Base-by-base conservation (phyloP, 2,888 invertebrate genomes). In the Dicycla oo region DNA sequence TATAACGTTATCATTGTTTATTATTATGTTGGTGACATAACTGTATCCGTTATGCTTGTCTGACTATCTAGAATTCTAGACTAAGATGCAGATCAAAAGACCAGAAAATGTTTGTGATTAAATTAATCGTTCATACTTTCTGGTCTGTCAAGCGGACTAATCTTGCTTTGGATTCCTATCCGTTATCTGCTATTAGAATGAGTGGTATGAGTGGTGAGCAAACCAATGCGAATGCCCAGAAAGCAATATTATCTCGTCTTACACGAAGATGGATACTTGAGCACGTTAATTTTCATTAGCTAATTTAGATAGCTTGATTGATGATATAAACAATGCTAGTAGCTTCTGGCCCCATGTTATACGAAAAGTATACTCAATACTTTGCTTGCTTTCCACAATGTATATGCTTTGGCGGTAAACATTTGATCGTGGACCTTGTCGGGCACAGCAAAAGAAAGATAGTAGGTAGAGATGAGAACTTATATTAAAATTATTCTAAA, bases 291-390 rank as follows among this genome's bases (percentile, higher is more conserved):
- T 54, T 71, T 54, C 49, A 63, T 78, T 71, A 15, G 53, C 10
- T 20, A 34, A 0, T 18, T 47, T 47, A 63, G 58, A 63, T 54
- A 62, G 13, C n/a, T 47, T 78, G 75, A 78, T 70, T 63, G 30
- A 78, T 75, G 71, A 47, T 53, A 26, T 60, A 43, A 43, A 40
- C n/a, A n/a, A n/a, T n/a, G n/a, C n/a, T n/a, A n/a, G n/a, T n/a
- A 43, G 45, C 30, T 69, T 23, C 20, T 54, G 26, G 2, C 13
- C 3, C 10, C 20, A 43, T 13, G 4, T 20, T 54, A 1, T 15
- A 20, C 15, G 11, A 47, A 38, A 45, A 26, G 69, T 54, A 34
- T 30, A 30, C 2, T 2, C 4, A 30, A 4, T 2, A 3, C 34
- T 34, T 34, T 5, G 34, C n/a, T n/a, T n/a, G n/a, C n/a, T n/a